phyloP scores from a whole-genome alignment of 2,888 invertebrate genomes.

The Heliconius ismenius region DNA sequence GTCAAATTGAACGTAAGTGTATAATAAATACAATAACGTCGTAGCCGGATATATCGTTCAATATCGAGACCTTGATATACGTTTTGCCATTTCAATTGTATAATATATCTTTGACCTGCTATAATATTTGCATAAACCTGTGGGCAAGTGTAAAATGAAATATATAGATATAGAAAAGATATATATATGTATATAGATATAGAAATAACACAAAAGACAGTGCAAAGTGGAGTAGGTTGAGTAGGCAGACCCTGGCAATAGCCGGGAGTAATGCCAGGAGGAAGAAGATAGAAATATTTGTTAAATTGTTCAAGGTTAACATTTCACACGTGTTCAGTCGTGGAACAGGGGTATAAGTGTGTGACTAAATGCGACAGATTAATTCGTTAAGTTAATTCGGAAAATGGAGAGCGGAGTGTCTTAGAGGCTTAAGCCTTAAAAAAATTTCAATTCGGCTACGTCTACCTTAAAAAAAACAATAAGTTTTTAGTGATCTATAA shows the following conservation, averaged over 20 bases:
- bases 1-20: neutral
- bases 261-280: too few species aligned
- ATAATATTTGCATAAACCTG: slow-evolving; percentile 34
- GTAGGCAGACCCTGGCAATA: too few species aligned
- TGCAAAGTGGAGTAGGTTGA: too few species aligned
- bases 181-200: neutral
- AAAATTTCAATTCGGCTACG: neutral
- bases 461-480: neutral
- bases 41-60: slow-evolving; percentile 45
- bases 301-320: neutral
- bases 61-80: slow-evolving; percentile 47
- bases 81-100: slow-evolving; percentile 42
- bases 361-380: too few species aligned
- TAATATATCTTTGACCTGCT: slow-evolving; percentile 39
- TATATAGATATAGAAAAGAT: neutral
- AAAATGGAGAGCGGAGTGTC: neutral
- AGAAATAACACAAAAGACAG: too few species aligned
- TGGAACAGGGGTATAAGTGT: too few species aligned
- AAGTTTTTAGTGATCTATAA: too few species aligned
- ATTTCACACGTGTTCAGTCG: neutral
- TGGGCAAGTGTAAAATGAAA: slow-evolving; percentile 9
- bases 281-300: neutral
- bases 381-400: neutral
- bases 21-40: slow-evolving; percentile 29
- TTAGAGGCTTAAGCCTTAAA: neutral